Evolutionary conservation across 2,888 invertebrate species (phyloP), one percentile per base, ranked within the genome.

Genomic region (Apotomis betuletana): DNA sequence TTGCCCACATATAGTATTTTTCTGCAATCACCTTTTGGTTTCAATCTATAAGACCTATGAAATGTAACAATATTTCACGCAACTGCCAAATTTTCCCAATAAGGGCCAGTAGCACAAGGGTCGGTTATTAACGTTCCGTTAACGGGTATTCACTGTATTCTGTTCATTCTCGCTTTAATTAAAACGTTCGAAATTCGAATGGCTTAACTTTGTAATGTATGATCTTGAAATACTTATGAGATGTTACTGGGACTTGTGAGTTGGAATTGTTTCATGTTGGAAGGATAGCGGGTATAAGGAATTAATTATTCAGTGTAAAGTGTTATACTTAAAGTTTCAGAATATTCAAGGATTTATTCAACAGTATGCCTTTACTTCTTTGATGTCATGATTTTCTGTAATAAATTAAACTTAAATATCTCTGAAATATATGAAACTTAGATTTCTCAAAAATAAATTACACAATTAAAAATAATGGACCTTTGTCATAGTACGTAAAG

Each of bases 221-320:
- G 65, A 65, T 65, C 65, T 65, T 65, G 65, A 55, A 57, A 65
- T 59, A 59, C 67, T 67, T 59, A 67, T 59, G 67, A 67, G 58
- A 13, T 59, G 38, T 59, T 51, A 15, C 13, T 6, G 63, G 10
- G 54, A 36, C 46, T 36, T 12, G 65, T 58, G 38, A 8, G 58
- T 38, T n/a, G 38, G 38, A 36, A 58, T 65, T 57, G 65, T 57
- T 65, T 57, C 55, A 41, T 57, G 27, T 64, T 64, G 44, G 12
- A 55, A 64, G 15, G 54, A 55, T 44, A 65, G 44, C n/a, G 55
- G 54, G 2, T 54, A 8, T 44, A 44, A 44, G 44, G 8, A 10
- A n/a, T 54, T 64, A 65, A 57, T 65, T n/a, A 57, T 65, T 65
- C 57, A 57, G 36, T 65, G 65, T 57, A 2, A 5, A 10, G 41